Evolutionary conservation across 1,140 invertebrate genomes (phyloP).

Genomic region (Maconellicoccus hirsutus): DNA sequence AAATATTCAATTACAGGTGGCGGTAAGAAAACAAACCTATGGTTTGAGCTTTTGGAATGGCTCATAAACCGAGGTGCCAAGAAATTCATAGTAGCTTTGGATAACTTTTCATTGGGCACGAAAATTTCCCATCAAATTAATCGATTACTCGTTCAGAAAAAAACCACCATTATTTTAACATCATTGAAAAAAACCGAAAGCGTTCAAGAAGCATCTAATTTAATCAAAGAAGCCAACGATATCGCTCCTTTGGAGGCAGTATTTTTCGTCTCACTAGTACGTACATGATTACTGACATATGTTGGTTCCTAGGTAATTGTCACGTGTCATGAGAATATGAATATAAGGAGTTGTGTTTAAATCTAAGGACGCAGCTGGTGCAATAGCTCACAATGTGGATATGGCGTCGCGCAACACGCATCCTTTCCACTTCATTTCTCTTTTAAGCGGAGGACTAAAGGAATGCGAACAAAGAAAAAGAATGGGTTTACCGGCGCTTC

Average conservation of each 20-base stretch:
- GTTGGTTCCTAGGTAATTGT: too few relatives aligned
- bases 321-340: too few relatives aligned
- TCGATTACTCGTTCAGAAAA: neutral
- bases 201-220: neutral
- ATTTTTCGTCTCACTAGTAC: neutral
- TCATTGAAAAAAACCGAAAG: neutral
- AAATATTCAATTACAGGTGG: slow-evolving; percentile 2
- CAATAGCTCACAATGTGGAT: neutral
- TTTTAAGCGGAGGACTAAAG: neutral
- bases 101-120: slow-evolving; percentile 23
- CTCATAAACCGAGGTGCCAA: slow-evolving; percentile 27
- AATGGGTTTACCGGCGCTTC: neutral
- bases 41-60: slow-evolving; percentile 29
- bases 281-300: neutral
- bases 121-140: slow-evolving; percentile 17
- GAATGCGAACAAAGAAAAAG: neutral
- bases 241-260: neutral
- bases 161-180: neutral
- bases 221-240: neutral
- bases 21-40: slow-evolving; percentile 23
- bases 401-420: neutral
- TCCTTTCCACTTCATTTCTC: neutral
- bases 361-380: neutral
- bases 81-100: slow-evolving; percentile 25
- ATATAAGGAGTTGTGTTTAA: neutral